A percentile compares a stretch with the other conserved stretches of the same genome.
Conservation (phyloP, 2,113 vertebrate genomes). For the Leucoraja erinaceus region DNA sequence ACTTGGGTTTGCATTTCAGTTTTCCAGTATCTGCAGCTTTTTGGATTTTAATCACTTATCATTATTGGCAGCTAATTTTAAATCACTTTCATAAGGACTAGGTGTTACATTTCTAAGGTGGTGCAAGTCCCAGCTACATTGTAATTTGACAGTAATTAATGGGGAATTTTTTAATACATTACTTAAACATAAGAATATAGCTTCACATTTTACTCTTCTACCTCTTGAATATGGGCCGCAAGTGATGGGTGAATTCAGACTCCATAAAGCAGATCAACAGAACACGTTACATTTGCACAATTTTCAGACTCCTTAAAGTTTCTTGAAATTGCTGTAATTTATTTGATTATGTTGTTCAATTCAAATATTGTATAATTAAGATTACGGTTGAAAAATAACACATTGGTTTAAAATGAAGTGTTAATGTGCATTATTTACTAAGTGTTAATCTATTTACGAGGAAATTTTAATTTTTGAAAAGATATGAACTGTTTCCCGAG, state of each 20-base stretch:
- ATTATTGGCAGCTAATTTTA: background rate
- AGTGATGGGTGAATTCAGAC: background rate
- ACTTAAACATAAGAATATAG: background rate
- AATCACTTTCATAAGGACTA: background rate
- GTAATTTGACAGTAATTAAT: background rate
- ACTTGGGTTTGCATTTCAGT: no score
- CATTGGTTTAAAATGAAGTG: background rate
- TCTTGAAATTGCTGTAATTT: background rate
- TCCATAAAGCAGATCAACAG: no score
- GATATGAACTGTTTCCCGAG: background rate
- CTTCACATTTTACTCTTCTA: background rate
- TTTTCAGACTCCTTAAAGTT: background rate
- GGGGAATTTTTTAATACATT: background rate
- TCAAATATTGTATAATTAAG: background rate
- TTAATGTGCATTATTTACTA: background rate
- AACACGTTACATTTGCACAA: background rate
- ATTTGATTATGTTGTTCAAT: conserved; percentile 1
- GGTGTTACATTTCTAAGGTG: background rate
- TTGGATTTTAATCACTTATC: no score
- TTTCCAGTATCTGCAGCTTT: no score
- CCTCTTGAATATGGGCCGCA: background rate
- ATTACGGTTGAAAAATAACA: background rate
- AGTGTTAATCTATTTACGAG: background rate
- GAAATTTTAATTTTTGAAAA: background rate
- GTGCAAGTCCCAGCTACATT: background rate